Evolutionary conservation across 2,888 invertebrate species (phyloP).

Genomic region (Agrilus cyanescens): DNA sequence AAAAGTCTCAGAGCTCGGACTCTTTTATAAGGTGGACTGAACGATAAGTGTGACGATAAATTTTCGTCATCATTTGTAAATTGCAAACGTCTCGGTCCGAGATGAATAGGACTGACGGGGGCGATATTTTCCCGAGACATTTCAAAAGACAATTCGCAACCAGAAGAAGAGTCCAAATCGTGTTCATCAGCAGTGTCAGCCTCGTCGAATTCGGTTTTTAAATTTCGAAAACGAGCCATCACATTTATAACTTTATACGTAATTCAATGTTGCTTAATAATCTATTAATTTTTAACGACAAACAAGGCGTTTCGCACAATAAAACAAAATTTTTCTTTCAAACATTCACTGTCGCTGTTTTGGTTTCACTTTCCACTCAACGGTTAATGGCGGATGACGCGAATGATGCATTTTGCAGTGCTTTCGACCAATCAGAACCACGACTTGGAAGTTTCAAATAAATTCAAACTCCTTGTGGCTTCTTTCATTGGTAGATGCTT

Average conservation of each 20-base stretch:
- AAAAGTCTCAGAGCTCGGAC: constrained; percentile 55
- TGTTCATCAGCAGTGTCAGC: constrained; percentile 21
- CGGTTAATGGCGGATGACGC: constrained; percentile 16
- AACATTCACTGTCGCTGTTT: background rate
- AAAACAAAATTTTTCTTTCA: constrained; percentile 1
- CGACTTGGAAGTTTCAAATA: constrained; percentile 1
- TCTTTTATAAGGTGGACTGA: constrained; percentile 48
- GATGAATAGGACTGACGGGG: constrained; percentile 36
- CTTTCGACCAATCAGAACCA: constrained; percentile 23
- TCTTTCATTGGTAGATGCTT: no score
- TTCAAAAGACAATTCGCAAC: constrained; percentile 53
- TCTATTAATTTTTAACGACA: no score
- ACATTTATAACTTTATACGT: background rate
- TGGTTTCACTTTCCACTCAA: background rate
- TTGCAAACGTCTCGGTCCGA: constrained; percentile 48
- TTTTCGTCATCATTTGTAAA: constrained; percentile 37
- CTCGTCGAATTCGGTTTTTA: constrained; percentile 22
- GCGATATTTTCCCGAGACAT: constrained; percentile 40
- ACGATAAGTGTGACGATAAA: constrained; percentile 20
- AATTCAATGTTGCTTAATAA: no score
- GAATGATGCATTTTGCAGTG: constrained; percentile 20
- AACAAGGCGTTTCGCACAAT: background rate
- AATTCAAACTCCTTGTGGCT: no score
- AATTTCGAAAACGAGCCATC: constrained; percentile 23
- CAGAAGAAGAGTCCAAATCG: constrained; percentile 35